A percentile compares a stretch with the other conserved stretches of the same genome.
Conservation (phyloP, 35 echinoderm and acorn worm species). For the Anneissia japonica region DNA sequence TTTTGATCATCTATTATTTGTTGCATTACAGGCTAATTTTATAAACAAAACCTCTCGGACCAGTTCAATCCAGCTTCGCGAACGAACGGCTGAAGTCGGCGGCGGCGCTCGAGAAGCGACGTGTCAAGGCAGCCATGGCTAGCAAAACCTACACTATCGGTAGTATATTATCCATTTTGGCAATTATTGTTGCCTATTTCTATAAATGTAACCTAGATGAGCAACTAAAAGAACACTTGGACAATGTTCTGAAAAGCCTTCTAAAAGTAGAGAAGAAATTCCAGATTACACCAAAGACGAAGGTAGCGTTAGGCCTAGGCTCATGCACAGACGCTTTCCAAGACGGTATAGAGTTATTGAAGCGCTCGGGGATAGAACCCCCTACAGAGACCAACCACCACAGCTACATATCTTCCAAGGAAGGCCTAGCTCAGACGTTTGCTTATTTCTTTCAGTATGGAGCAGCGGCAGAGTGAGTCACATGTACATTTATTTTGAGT, state of each 20-base stretch:
- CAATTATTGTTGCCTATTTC: constrained; percentile 21
- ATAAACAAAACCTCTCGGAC: too few species aligned
- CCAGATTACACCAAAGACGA: constrained; percentile 10
- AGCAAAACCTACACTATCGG: constrained; percentile 13
- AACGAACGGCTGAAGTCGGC: not conserved
- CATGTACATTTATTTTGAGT: too few species aligned
- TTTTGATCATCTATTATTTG: too few species aligned
- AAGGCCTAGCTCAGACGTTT: constrained; percentile 28
- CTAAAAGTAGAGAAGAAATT: constrained; percentile 30
- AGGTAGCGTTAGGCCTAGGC: constrained; percentile 44
- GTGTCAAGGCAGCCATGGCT: not conserved
- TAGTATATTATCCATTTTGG: constrained; percentile 21
- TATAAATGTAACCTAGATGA: constrained; percentile 26
- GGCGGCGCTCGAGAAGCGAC: not conserved
- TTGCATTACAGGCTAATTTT: too few species aligned
- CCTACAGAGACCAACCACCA: constrained; percentile 19
- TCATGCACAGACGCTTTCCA: constrained; percentile 32
- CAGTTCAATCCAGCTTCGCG: not conserved
- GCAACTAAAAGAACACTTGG: constrained; percentile 27
- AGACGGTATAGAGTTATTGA: constrained; percentile 22
- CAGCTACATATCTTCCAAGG: constrained; percentile 16
- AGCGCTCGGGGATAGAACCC: constrained; percentile 30
- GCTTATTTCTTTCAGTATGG: constrained; percentile 53
- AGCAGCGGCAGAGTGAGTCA: constrained; percentile 52
- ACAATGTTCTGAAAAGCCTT: constrained; percentile 16